Base-by-base conservation (phyloP, 2,113 vertebrate species). In the Lichenostomus cassidix region DNA sequence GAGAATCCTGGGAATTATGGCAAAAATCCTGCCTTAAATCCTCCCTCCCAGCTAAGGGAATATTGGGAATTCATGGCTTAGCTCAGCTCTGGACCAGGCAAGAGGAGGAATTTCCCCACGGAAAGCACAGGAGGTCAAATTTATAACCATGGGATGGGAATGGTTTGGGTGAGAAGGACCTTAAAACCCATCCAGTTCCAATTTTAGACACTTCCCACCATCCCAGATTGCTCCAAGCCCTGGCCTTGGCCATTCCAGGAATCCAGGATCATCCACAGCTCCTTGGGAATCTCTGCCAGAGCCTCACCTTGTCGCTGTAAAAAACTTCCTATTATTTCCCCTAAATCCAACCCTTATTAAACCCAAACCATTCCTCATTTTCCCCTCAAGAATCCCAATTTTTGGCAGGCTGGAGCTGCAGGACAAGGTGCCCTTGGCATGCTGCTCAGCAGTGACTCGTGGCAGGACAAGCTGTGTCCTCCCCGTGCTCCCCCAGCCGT, bases 301-400 rank as follows among this genome's bases (percentile, higher is more conserved):
- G 0, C 14, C 35, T 63, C 3, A 18, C 10, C 12, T 11, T 6
- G 44, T 22, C 49, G 1, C 4, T 22, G 19, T 2, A 8, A 52
- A 49, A 73, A 27, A 3, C 6, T 8, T 13, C 11, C 8, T 3
- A 13, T 29, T 2, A 75, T 39, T 42, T 10, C 11, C 8, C 12
- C 20, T 2, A 7, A 52, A 60, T 24, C 20, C 2, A 9, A 2
- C 1, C 15, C 3, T 17, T 28, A 52, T 14, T 1, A 8, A 6
- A 13, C 10, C 49, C 23, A 29, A 15, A 6, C 41, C 16, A 7
- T 37, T 64, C 28, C n/a, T 8, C 3, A 6, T 4, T 28, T 2
- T 31, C 50, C 58, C 5, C 0, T 9, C 3, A 3, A 4, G 37
- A 16, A n/a, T 33, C 39, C 6, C 53, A 9, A 0, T 15, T 78